Conservation (phyloP, 2,888 invertebrate genomes). For the Tachystola acroxantha region DNA sequence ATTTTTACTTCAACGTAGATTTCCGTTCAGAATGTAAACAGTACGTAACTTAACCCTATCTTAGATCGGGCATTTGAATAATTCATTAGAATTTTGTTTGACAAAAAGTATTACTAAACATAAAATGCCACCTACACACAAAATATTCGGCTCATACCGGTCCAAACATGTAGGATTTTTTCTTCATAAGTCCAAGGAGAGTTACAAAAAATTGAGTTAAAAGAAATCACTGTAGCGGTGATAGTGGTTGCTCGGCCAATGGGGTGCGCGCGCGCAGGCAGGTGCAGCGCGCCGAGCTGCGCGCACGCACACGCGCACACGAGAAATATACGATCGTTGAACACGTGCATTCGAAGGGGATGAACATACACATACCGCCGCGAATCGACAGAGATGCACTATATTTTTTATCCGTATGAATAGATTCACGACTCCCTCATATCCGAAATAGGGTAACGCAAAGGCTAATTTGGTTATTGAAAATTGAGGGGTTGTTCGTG, state of each 20-base stretch:
- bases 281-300: constrained; percentile 58
- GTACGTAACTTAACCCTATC: constrained; percentile 28
- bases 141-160: constrained; percentile 66
- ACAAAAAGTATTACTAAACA: constrained; percentile 60
- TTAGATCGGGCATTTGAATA: constrained; percentile 37
- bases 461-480: constrained; percentile 80
- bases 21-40: constrained; percentile 11
- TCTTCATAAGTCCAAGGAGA: constrained; percentile 64
- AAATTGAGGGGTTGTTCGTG: constrained; percentile 81
- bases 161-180: constrained; percentile 73
- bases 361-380: constrained; percentile 42
- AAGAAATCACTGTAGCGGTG: constrained; percentile 78
- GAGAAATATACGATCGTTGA: constrained; percentile 67
- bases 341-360: constrained; percentile 78
- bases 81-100: constrained; percentile 64
- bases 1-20: not conserved
- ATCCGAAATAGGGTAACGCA: constrained; percentile 79
- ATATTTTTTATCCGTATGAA: constrained; percentile 73
- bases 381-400: constrained; percentile 43
- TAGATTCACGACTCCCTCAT: constrained; percentile 78
- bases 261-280: constrained; percentile 67
- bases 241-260: constrained; percentile 67
- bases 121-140: constrained; percentile 73
- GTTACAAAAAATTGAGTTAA: constrained; percentile 68
- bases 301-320: constrained; percentile 57